Evolutionary conservation across 2,888 invertebrate species (phyloP).

Genomic region (Eledona agricola): DNA sequence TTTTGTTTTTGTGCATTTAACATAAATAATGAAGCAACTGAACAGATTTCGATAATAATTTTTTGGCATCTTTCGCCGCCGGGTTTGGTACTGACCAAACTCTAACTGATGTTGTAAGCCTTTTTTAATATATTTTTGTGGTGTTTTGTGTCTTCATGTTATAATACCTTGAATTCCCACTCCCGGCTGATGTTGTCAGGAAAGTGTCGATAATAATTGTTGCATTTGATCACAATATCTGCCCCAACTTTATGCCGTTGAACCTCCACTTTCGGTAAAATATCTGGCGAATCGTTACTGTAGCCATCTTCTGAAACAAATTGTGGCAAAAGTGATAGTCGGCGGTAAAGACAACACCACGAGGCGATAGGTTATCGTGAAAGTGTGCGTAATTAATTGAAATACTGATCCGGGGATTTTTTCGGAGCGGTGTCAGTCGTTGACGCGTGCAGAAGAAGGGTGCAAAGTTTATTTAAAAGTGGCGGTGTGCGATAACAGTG

Average conservation of each 20-base stretch:
- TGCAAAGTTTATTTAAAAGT: conserved; percentile 16
- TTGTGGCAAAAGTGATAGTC: background rate
- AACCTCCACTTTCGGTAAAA: conserved; percentile 45
- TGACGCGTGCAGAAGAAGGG: too few relatives aligned
- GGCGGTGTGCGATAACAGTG: background rate
- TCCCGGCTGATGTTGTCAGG: conserved; percentile 51
- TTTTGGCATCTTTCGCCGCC: too few relatives aligned
- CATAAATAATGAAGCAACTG: too few relatives aligned
- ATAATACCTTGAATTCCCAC: conserved; percentile 56
- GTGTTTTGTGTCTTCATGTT: too few relatives aligned
- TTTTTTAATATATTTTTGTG: background rate
- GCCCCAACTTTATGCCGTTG: conserved; percentile 50
- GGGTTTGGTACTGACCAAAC: too few relatives aligned
- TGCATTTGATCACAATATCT: conserved; percentile 51
- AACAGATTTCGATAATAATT: too few relatives aligned
- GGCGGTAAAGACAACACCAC: conserved; percentile 1
- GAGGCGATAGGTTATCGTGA: conserved; percentile 12
- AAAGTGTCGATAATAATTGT: conserved; percentile 39
- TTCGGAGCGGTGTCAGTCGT: conserved; percentile 2
- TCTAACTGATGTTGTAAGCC: too few relatives aligned
- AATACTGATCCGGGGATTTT: conserved; percentile 6
- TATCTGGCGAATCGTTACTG: conserved; percentile 48
- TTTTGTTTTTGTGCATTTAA: too few relatives aligned
- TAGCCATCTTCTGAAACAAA: conserved; percentile 37
- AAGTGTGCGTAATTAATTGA: conserved; percentile 19